These are phyloP conservation scores for Hirtodrosophila alboralis DNA, from an alignment of 2,888 invertebrate species.

Conservation along the genomic window DNA sequence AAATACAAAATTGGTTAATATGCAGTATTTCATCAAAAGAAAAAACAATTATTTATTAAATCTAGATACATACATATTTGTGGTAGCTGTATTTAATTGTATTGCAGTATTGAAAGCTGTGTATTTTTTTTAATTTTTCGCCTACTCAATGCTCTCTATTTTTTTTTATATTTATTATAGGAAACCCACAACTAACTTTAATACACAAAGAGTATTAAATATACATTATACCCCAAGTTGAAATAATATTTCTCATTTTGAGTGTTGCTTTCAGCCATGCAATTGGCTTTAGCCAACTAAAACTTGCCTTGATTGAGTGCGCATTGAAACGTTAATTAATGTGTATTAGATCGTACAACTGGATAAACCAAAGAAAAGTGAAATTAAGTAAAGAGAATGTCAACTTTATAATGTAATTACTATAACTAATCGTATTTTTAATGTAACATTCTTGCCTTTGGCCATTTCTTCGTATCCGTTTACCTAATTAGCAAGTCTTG, in stretches of 20 bases:
- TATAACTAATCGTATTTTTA: not conserved
- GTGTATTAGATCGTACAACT: conserved; percentile 21
- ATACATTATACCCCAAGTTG: not conserved
- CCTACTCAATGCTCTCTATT: too few species aligned
- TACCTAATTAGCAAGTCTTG: conserved; percentile 33
- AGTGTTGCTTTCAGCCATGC: conserved; percentile 14
- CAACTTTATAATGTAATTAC: conserved; percentile 10
- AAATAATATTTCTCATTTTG: not conserved
- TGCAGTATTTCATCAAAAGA: too few species aligned
- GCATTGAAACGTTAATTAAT: conserved; percentile 56
- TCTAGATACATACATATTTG: too few species aligned
- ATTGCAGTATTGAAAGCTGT: too few species aligned
- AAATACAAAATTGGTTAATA: too few species aligned
- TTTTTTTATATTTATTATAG: too few species aligned
- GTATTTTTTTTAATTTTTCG: too few species aligned
- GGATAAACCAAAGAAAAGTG: conserved; percentile 26
- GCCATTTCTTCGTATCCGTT: not conserved
- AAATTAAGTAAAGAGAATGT: conserved; percentile 1
- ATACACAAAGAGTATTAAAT: conserved; percentile 10
- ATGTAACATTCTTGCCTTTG: not conserved
- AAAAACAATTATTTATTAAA: too few species aligned
- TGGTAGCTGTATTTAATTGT: too few species aligned
- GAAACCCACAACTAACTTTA: too few species aligned
- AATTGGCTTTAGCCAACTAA: conserved; percentile 24
- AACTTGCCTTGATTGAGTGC: conserved; percentile 42